Evolutionary conservation across 2,888 invertebrate species (phyloP).

Genomic region (Macrophya annulata): DNA sequence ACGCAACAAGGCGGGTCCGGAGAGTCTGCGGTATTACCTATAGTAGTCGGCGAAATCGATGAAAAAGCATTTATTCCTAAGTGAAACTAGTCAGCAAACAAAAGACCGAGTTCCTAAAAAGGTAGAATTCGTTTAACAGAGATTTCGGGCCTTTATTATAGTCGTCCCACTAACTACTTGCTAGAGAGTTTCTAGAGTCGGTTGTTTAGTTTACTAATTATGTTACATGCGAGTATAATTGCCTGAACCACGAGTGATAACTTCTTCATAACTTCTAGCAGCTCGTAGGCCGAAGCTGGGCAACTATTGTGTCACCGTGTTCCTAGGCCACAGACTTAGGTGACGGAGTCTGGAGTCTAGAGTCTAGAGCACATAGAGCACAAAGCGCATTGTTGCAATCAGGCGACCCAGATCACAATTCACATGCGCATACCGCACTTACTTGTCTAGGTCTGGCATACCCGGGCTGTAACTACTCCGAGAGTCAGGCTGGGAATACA

Average conservation of each 20-base stretch:
- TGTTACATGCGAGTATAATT: slow-evolving; percentile 24
- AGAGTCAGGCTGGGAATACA: slow-evolving; percentile 1
- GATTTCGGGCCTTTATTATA: neutral
- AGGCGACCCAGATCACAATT: slow-evolving; percentile 71
- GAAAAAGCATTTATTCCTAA: neutral
- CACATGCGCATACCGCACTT: slow-evolving; percentile 56
- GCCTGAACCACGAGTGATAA: slow-evolving; percentile 17
- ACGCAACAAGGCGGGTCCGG: slow-evolving; percentile 12
- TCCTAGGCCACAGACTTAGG: slow-evolving; percentile 30
- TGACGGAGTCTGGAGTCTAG: slow-evolving; percentile 36
- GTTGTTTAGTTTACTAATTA: slow-evolving; percentile 37
- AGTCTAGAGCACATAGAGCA: slow-evolving; percentile 61
- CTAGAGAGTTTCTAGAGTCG: slow-evolving; percentile 15
- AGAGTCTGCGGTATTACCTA: neutral
- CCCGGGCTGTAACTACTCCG: slow-evolving; percentile 6
- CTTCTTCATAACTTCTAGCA: slow-evolving; percentile 25
- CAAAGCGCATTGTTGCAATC: slow-evolving; percentile 74
- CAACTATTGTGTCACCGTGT: slow-evolving; percentile 58
- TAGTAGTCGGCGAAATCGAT: neutral
- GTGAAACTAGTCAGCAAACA: slow-evolving; percentile 38
- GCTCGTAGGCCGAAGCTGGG: slow-evolving; percentile 10
- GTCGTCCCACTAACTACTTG: neutral
- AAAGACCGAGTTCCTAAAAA: slow-evolving; percentile 2
- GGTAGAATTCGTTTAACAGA: neutral
- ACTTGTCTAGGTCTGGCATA: slow-evolving; percentile 12